Conservation (phyloP, 2,797 vertebrate species). For the Melopsittacus undulatus region DNA sequence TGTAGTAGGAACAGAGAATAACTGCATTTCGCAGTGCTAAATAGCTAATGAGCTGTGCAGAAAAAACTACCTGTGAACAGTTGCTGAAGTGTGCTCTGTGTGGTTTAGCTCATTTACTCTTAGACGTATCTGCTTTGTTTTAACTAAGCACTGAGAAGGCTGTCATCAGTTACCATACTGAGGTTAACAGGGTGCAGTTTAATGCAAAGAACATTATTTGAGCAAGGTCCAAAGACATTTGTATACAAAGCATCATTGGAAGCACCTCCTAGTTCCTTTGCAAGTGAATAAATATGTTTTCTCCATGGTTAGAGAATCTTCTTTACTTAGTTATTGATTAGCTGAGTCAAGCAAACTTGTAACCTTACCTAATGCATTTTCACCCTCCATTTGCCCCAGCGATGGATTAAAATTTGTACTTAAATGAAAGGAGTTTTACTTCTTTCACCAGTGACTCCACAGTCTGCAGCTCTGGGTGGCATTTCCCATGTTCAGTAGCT, state of each 20-base stretch:
- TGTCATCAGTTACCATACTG: neutral
- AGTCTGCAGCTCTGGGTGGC: neutral
- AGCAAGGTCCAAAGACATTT: neutral
- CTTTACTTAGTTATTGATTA: conserved; percentile 62
- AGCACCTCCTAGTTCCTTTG: neutral
- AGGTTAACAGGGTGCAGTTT: neutral
- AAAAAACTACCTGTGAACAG: neutral
- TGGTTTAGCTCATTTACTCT: neutral
- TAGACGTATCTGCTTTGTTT: neutral
- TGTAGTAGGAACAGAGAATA: neutral
- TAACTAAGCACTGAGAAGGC: neutral
- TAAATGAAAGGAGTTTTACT: neutral
- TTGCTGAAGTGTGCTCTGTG: neutral
- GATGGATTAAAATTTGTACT: conserved; percentile 15
- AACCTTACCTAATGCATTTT: conserved; percentile 56
- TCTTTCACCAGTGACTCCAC: neutral
- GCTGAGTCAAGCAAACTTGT: conserved; percentile 51
- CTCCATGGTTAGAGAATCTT: conserved; percentile 26
- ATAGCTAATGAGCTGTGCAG: conserved; percentile 35
- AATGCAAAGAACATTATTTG: neutral
- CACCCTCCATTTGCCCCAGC: conserved; percentile 38
- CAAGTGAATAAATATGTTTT: conserved; percentile 38
- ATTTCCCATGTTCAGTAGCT: neutral
- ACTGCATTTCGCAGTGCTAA: conserved; percentile 18
- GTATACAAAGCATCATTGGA: neutral